Evolutionary conservation across 2,888 invertebrate genomes (phyloP).

Genomic region (Trachelus stipa): DNA sequence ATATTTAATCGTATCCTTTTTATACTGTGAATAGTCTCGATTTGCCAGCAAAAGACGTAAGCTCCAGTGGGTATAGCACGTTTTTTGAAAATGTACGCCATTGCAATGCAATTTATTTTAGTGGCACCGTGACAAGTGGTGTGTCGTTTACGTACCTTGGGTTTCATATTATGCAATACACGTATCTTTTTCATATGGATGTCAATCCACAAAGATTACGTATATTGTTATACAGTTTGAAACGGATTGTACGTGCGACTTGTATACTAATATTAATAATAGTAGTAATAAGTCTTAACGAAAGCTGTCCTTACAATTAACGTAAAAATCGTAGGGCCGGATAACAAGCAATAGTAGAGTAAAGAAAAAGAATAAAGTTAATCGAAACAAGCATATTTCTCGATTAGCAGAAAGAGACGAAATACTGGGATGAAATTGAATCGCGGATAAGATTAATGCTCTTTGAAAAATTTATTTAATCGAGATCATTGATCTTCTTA

Average conservation of each 20-base stretch:
- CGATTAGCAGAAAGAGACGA: neutral
- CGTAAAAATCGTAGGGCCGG: slow-evolving; percentile 28
- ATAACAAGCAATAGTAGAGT: slow-evolving; percentile 38
- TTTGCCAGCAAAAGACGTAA: neutral
- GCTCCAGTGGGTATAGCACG: neutral
- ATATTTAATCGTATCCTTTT: neutral
- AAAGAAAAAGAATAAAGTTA: neutral
- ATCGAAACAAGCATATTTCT: too few species aligned
- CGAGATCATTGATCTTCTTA: neutral
- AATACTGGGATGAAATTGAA: neutral
- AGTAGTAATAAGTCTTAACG: slow-evolving; percentile 22
- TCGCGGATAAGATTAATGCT: neutral
- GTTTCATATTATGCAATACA: neutral
- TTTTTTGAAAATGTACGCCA: slow-evolving; percentile 42
- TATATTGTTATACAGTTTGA: neutral
- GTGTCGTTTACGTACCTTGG: neutral
- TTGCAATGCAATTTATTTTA: slow-evolving; percentile 59
- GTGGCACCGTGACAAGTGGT: slow-evolving; percentile 33
- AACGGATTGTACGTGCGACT: neutral
- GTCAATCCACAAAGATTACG: neutral
- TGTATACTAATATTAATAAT: neutral
- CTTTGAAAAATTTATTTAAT: neutral
- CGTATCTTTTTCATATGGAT: neutral
- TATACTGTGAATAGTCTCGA: neutral
- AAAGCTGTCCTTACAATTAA: slow-evolving; percentile 11